A percentile compares a stretch with the other conserved stretches of the same genome.
phyloP scores from a whole-genome alignment of 2,797 vertebrate genomes.

The Orientallactaga sibirica region DNA sequence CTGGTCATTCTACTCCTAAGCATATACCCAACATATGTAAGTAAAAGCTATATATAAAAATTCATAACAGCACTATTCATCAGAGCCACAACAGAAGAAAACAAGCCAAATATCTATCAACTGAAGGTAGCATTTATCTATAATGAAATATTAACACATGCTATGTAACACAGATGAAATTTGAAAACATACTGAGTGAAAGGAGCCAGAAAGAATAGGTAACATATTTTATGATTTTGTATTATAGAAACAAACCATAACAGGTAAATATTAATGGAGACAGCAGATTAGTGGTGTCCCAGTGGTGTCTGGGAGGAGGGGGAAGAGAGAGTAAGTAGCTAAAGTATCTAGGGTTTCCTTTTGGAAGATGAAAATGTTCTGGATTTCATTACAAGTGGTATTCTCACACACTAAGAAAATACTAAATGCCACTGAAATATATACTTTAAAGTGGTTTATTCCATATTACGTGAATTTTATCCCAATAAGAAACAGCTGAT shows the following conservation, averaged over 20 bases:
- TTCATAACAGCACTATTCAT: background rate
- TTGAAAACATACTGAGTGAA: background rate
- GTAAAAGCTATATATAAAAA: background rate
- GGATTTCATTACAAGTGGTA: background rate
- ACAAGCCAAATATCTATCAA: background rate
- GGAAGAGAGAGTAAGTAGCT: background rate
- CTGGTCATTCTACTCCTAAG: background rate
- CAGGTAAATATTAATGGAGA: background rate
- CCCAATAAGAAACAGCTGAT: background rate
- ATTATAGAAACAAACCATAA: background rate
- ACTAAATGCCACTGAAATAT: background rate
- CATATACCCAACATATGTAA: background rate
- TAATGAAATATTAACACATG: background rate
- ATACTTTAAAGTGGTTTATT: background rate
- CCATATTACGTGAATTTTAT: background rate
- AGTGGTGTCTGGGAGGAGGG: background rate
- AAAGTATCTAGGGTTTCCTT: background rate
- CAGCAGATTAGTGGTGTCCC: background rate
- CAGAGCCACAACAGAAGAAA: background rate
- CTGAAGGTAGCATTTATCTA: background rate
- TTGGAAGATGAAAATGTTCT: background rate
- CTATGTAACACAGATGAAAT: background rate
- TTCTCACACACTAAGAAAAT: no score
- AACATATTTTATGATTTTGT: background rate
- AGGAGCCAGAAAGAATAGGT: background rate